These are phyloP conservation scores for Turnix velox DNA, from an alignment of 2,113 vertebrate genomes.

Conservation along the genomic window DNA sequence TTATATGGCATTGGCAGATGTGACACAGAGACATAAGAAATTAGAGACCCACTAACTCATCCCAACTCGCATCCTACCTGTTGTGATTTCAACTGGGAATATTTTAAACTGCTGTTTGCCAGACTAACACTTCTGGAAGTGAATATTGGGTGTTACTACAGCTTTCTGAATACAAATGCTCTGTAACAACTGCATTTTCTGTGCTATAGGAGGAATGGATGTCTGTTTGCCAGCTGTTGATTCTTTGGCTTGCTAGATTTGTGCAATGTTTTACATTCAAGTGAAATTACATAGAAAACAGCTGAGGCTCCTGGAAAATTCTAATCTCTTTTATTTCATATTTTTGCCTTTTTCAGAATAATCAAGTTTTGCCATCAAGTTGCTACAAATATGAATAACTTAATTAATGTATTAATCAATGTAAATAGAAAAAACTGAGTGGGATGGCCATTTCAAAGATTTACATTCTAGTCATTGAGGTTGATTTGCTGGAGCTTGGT, in stretches of 20 bases:
- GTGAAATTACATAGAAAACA: slow-evolving; percentile 6
- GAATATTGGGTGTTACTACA: neutral
- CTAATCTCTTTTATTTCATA: neutral
- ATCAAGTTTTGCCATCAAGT: neutral
- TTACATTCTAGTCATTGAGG: neutral
- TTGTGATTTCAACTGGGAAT: neutral
- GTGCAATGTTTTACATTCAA: slow-evolving; percentile 21
- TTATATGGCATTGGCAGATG: neutral
- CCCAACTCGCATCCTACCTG: neutral
- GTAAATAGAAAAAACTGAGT: neutral
- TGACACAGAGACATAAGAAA: neutral
- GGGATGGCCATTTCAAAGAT: neutral
- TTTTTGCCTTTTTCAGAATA: slow-evolving; percentile 1
- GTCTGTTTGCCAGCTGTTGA: slow-evolving; percentile 30
- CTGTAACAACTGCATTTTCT: neutral
- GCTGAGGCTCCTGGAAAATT: neutral
- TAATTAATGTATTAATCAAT: neutral
- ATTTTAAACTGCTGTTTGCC: neutral
- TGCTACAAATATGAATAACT: neutral
- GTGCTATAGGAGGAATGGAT: neutral
- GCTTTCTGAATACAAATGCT: slow-evolving; percentile 20
- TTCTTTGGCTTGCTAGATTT: slow-evolving; percentile 7
- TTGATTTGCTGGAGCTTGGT: neutral
- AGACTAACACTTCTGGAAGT: neutral
- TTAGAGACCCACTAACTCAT: neutral